phyloP scores from a whole-genome alignment of 2,113 vertebrate species.

The Paratilapia polleni region DNA sequence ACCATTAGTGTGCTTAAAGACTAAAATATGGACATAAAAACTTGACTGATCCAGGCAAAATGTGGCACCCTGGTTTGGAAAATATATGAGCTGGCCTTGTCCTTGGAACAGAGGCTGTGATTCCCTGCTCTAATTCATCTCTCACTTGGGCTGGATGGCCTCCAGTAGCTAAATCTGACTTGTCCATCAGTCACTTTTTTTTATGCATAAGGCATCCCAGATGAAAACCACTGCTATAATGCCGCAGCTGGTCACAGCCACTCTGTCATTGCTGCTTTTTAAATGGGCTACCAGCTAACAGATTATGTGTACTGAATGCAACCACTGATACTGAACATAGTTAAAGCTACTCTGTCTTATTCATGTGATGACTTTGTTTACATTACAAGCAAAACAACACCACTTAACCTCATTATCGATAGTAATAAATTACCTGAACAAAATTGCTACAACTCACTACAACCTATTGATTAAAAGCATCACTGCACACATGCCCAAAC shows the following conservation, averaged over 20 bases:
- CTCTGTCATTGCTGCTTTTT: constrained; percentile 19
- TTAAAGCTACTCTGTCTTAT: constrained; percentile 7
- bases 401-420: not conserved
- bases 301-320: constrained; percentile 11
- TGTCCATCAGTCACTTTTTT: constrained; percentile 39
- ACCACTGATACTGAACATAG: not conserved
- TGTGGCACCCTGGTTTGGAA: constrained; percentile 37
- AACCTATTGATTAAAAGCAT: not conserved
- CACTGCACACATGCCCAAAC: not conserved
- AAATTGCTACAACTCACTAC: not conserved
- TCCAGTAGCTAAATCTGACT: constrained; percentile 43
- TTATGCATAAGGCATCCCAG: constrained; percentile 12
- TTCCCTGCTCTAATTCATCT: constrained; percentile 34
- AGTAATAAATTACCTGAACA: constrained; percentile 1
- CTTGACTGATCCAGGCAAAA: not conserved
- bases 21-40: not conserved
- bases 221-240: constrained; percentile 7
- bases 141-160: constrained; percentile 31
- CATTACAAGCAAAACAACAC: not conserved
- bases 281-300: not conserved
- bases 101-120: constrained; percentile 17
- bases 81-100: constrained; percentile 18
- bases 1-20: not conserved
- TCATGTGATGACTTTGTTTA: constrained; percentile 20
- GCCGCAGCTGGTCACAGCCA: constrained; percentile 10